A percentile compares a stretch with the other conserved stretches of the same genome.
Evolutionary conservation across 2,797 vertebrate species (phyloP).

Genomic region (Pseudomugil gertrudae): DNA sequence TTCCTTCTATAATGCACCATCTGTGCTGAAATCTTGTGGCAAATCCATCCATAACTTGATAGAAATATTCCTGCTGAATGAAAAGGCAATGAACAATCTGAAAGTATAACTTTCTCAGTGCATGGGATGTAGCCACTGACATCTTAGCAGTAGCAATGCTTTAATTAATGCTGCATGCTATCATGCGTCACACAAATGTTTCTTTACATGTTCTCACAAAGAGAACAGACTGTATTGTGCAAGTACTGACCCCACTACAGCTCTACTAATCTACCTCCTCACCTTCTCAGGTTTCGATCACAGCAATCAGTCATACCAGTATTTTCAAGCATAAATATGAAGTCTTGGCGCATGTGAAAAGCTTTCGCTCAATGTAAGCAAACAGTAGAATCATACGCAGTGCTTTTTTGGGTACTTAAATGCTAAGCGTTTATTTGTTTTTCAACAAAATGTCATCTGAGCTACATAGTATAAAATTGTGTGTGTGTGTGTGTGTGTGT

Average conservation of each 20-base stretch:
- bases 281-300: conserved; percentile 38
- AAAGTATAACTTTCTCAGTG: not conserved
- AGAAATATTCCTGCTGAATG: not conserved
- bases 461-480: not conserved
- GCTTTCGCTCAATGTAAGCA: not conserved
- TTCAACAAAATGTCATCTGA: not conserved
- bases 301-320: conserved; percentile 8
- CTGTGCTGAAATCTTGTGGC: not conserved
- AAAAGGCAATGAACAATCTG: not conserved
- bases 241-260: conserved; percentile 24
- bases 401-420: not conserved
- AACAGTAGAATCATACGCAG: not conserved
- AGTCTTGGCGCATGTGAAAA: conserved; percentile 5
- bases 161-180: conserved; percentile 27
- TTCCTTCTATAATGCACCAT: not conserved
- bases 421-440: conserved; percentile 4
- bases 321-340: not conserved
- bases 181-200: not conserved
- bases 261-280: conserved; percentile 57
- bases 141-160: not conserved
- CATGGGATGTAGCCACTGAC: not conserved
- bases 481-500: too few relatives aligned
- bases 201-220: conserved; percentile 5
- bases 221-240: conserved; percentile 32
- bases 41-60: not conserved